Percentiles rank a stretch among this genome's conserved stretches.
phyloP scores from a whole-genome alignment of 2,888 invertebrate genomes.

The Xestia rhomboidea region DNA sequence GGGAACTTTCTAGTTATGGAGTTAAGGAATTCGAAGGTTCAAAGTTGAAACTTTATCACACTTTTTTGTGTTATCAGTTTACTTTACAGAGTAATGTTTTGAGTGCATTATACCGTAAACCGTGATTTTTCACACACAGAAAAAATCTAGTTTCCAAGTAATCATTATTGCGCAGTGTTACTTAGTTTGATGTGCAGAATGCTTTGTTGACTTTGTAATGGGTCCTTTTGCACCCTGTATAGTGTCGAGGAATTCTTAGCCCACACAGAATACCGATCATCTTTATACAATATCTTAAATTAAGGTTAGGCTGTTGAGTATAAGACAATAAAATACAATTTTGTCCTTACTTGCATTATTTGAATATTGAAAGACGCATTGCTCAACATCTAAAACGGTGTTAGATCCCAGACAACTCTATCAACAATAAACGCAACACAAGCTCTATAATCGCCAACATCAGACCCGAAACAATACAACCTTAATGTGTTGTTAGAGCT shows the following conservation, averaged over 20 bases:
- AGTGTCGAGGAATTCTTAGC: too few relatives aligned
- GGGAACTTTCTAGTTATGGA: not conserved
- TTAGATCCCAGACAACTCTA: not conserved
- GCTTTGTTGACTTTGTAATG: too few relatives aligned
- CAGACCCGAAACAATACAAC: conserved; percentile 23
- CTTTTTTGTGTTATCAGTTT: too few relatives aligned
- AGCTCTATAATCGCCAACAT: conserved; percentile 2
- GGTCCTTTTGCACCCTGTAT: too few relatives aligned
- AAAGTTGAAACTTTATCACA: too few relatives aligned
- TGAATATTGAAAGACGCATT: not conserved
- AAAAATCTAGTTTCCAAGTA: not conserved
- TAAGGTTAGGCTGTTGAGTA: not conserved
- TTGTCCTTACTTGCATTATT: not conserved
- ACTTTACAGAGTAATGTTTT: not conserved
- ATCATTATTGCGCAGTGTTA: too few relatives aligned
- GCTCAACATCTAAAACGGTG: not conserved
- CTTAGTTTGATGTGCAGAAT: too few relatives aligned
- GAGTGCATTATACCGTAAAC: not conserved
- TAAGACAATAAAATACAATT: not conserved
- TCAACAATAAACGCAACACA: conserved; percentile 2
- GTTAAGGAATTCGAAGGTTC: too few relatives aligned
- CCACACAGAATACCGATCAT: too few relatives aligned
- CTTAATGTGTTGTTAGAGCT: conserved; percentile 31
- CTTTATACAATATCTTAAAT: not conserved
- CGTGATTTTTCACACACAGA: not conserved